Evolutionary conservation across 2,797 vertebrate species (phyloP).

Genomic region (Micropoecilia bifurca): DNA sequence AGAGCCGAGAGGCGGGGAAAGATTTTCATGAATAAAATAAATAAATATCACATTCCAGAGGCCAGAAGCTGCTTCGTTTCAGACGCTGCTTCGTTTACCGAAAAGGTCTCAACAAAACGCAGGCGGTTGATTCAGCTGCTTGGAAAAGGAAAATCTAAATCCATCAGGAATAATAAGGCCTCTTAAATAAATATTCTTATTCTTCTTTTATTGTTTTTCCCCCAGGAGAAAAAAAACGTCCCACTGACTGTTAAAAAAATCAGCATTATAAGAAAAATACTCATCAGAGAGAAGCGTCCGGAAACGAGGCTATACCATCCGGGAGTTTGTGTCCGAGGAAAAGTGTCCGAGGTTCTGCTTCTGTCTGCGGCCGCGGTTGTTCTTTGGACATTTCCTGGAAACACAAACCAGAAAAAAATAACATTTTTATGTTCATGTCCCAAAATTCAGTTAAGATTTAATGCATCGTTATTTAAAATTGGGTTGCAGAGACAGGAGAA

Average conservation of each 20-base stretch:
- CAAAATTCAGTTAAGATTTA: background rate
- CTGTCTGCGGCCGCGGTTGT: constrained; percentile 93
- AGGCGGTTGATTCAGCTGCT: constrained; percentile 39
- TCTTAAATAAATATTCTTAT: constrained; percentile 91
- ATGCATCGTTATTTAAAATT: background rate
- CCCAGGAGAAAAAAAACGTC: constrained; percentile 44
- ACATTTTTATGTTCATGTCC: background rate
- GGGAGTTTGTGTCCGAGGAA: constrained; percentile 92
- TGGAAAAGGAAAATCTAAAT: constrained; percentile 35
- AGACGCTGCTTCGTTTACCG: constrained; percentile 70
- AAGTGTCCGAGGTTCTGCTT: constrained; percentile 97
- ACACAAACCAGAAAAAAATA: background rate
- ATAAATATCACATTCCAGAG: constrained; percentile 88
- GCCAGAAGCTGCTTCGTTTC: constrained; percentile 77
- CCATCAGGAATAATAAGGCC: constrained; percentile 85
- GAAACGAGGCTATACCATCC: constrained; percentile 90
- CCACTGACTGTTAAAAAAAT: constrained; percentile 82
- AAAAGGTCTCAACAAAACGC: constrained; percentile 40
- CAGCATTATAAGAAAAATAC: constrained; percentile 85
- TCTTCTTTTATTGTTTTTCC: constrained; percentile 41
- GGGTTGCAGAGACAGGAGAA: no score
- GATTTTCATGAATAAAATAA: constrained; percentile 42
- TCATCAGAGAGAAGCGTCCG: constrained; percentile 80
- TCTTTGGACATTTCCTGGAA: constrained; percentile 92
- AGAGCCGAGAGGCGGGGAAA: constrained; percentile 33